Conservation (phyloP, 2,113 vertebrate species). For the Caranx ignobilis region DNA sequence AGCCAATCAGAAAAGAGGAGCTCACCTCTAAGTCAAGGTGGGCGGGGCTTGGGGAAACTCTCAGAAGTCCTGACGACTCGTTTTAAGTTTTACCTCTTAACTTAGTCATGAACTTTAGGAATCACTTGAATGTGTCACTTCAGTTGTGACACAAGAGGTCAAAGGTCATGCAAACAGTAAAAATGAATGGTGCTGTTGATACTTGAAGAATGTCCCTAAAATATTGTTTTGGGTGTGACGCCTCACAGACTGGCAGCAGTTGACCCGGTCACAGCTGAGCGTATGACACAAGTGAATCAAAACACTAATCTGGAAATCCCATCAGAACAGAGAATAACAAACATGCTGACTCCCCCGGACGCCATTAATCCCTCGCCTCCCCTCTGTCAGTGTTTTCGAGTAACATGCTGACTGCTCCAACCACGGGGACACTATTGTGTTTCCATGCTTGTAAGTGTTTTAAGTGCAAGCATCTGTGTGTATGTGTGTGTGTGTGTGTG, state of each 20-base stretch:
- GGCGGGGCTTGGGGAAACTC: too few relatives aligned
- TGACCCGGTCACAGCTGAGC: constrained; percentile 3
- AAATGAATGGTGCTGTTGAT: too few relatives aligned
- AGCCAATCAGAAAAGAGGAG: too few relatives aligned
- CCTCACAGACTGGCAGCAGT: background rate
- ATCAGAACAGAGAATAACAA: constrained; percentile 33
- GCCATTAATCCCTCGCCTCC: constrained; percentile 47
- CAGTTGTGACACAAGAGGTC: too few relatives aligned
- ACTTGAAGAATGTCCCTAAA: background rate
- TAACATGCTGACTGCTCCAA: constrained; percentile 31
- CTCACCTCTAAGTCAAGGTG: too few relatives aligned
- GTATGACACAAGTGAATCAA: constrained; percentile 47
- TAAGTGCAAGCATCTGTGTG: constrained; percentile 38
- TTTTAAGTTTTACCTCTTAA: too few relatives aligned
- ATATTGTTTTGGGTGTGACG: background rate
- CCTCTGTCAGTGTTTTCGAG: constrained; percentile 37
- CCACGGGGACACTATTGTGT: constrained; percentile 51
- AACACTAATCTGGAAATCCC: constrained; percentile 59
- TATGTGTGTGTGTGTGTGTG: constrained; percentile 30
- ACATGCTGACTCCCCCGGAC: background rate
- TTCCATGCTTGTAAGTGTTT: constrained; percentile 64
- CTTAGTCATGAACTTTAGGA: too few relatives aligned
- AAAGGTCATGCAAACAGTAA: too few relatives aligned
- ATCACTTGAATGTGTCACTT: too few relatives aligned
- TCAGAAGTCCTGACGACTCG: too few relatives aligned